Conservation (phyloP, 2,113 vertebrate genomes). For the Benitochromis conjunctus region DNA sequence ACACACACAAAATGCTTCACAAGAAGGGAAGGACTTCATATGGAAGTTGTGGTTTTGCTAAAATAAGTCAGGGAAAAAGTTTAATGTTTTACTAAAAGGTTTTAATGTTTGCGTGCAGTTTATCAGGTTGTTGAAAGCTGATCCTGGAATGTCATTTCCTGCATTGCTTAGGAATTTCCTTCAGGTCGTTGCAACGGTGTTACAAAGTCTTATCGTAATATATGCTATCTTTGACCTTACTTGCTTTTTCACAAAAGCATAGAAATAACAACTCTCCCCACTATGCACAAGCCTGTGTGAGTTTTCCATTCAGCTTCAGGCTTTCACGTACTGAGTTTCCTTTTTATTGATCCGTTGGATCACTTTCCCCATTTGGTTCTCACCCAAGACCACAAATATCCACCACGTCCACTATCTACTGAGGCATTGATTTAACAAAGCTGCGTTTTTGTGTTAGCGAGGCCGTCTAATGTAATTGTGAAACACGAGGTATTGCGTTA, state of each 20-base stretch:
- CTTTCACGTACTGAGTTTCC: not conserved
- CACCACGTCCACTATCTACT: not conserved
- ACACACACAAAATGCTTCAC: not conserved
- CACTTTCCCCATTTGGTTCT: not conserved
- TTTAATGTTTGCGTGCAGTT: not conserved
- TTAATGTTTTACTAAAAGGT: not conserved
- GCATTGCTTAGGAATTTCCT: not conserved
- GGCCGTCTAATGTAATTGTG: not conserved
- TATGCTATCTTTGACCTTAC: not conserved
- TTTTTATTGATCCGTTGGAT: slow-evolving; percentile 12
- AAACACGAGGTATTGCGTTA: not conserved
- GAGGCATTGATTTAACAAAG: not conserved
- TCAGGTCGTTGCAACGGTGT: not conserved
- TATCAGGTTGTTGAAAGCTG: not conserved
- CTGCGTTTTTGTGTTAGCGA: not conserved
- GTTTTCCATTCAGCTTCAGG: not conserved
- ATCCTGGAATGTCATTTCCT: not conserved
- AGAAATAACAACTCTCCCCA: not conserved
- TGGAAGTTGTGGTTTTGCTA: not conserved
- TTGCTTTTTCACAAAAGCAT: not conserved
- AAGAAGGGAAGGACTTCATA: not conserved
- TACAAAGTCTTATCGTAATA: not conserved
- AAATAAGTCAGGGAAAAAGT: not conserved
- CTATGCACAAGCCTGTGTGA: not conserved
- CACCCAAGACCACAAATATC: not conserved